A percentile compares a stretch with the other conserved stretches of the same genome.
These are phyloP conservation scores for Gymnocheta viridis DNA, from an alignment of 2,888 invertebrate genomes.

Conservation along the genomic window DNA sequence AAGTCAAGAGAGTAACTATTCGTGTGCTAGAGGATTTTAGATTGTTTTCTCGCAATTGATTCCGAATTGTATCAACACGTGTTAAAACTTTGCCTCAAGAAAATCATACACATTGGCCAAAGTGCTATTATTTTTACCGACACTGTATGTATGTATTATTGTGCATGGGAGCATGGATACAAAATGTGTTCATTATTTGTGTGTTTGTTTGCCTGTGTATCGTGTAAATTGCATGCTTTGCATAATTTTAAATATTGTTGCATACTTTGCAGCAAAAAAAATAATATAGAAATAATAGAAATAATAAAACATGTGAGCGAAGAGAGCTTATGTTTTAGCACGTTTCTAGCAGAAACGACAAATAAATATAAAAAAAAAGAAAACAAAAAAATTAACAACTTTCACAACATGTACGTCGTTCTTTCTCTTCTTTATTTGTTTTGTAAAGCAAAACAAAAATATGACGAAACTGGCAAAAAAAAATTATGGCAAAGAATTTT, in stretches of 20 bases:
- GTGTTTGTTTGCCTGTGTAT: background rate
- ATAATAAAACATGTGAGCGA: background rate
- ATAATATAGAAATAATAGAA: slow-evolving; percentile 27
- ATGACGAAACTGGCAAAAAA: background rate
- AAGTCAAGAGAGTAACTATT: no score
- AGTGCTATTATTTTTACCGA: no score
- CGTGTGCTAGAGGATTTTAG: no score
- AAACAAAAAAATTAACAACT: background rate
- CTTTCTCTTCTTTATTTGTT: slow-evolving; percentile 15
- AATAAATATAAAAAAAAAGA: slow-evolving; percentile 25
- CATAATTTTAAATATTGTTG: slow-evolving; percentile 65
- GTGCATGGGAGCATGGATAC: background rate
- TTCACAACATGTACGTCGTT: slow-evolving; percentile 21
- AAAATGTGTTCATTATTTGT: background rate
- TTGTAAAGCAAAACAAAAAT: slow-evolving; percentile 13
- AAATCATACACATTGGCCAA: no score
- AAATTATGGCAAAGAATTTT: slow-evolving; percentile 41
- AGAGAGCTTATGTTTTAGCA: slow-evolving; percentile 55
- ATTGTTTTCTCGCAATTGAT: no score
- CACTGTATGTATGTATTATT: background rate
- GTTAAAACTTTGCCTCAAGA: no score
- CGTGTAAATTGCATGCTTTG: slow-evolving; percentile 65
- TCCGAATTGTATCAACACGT: no score
- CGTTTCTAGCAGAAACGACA: slow-evolving; percentile 53
- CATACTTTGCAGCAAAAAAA: slow-evolving; percentile 59